Conservation (phyloP, 1,140 invertebrate species). For the Lordiphosa stackelbergi region DNA sequence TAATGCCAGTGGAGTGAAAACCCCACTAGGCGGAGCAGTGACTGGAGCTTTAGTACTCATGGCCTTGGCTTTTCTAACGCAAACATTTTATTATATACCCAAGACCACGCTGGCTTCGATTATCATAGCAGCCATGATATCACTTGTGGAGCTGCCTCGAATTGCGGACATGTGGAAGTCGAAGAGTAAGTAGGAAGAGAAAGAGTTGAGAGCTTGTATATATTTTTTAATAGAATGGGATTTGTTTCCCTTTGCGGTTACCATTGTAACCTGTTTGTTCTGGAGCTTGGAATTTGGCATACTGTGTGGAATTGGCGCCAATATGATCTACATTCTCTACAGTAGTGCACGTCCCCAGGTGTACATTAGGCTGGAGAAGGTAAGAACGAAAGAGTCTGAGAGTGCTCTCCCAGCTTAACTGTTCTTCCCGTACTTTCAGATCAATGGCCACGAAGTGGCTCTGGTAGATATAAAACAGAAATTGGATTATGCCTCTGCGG, state of each 20-base stretch:
- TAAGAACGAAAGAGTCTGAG: conserved; percentile 53
- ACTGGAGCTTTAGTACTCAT: conserved; percentile 85
- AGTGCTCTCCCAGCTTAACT: no score
- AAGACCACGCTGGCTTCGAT: conserved; percentile 86
- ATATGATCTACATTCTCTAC: conserved; percentile 87
- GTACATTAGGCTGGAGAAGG: conserved; percentile 80
- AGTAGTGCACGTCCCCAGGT: conserved; percentile 86
- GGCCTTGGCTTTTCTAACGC: conserved; percentile 84
- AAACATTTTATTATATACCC: conserved; percentile 87
- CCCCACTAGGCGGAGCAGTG: conserved; percentile 89
- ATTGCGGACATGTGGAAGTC: conserved; percentile 88
- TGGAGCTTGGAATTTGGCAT: conserved; percentile 90
- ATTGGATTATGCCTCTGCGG: conserved; percentile 65
- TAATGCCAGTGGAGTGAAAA: conserved; percentile 92
- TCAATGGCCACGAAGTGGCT: conserved; percentile 48
- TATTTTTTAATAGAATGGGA: conserved; percentile 83
- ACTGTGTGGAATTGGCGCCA: conserved; percentile 87
- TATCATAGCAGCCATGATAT: conserved; percentile 88
- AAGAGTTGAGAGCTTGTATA: background rate
- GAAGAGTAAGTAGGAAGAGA: conserved; percentile 82
- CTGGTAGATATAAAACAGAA: conserved; percentile 67
- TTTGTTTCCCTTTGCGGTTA: conserved; percentile 84
- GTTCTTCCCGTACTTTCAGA: conserved; percentile 28
- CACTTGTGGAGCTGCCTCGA: conserved; percentile 86
- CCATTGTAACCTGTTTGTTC: conserved; percentile 86